phyloP scores from a whole-genome alignment of 2,888 invertebrate genomes.

The Panzeria rudis region DNA sequence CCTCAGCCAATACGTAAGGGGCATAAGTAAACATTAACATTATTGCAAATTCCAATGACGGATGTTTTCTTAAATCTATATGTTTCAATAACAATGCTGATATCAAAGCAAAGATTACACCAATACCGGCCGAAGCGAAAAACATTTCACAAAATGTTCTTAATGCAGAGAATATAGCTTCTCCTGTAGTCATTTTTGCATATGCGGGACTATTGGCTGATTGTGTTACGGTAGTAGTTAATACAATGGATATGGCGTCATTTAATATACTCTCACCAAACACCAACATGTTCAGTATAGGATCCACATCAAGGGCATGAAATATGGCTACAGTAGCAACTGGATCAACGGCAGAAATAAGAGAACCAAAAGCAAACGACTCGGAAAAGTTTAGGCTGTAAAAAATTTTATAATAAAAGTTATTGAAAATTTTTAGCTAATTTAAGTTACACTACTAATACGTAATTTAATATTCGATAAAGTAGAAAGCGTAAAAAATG shows the following conservation, averaged over 20 bases:
- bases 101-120: slow-evolving; percentile 96
- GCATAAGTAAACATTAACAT: slow-evolving; percentile 99
- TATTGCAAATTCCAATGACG: slow-evolving; percentile 98
- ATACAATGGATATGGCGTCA: slow-evolving; percentile 98
- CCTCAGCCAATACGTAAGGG: slow-evolving; percentile 99
- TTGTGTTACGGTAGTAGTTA: slow-evolving; percentile 94
- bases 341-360: slow-evolving; percentile 98
- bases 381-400: slow-evolving; percentile 96
- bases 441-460: neutral
- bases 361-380: slow-evolving; percentile 98
- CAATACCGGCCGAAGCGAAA: slow-evolving; percentile 98
- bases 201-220: slow-evolving; percentile 87
- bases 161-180: slow-evolving; percentile 94
- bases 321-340: slow-evolving; percentile 99
- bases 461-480: too few species aligned
- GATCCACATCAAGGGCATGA: slow-evolving; percentile 98
- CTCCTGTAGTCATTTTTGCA: slow-evolving; percentile 87
- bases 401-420: slow-evolving; percentile 15
- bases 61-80: slow-evolving; percentile 97
- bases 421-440: neutral
- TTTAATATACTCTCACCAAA: slow-evolving; percentile 94
- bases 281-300: slow-evolving; percentile 99
- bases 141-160: slow-evolving; percentile 98
- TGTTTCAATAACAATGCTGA: slow-evolving; percentile 97
- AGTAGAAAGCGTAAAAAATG: neutral